Base-by-base conservation (phyloP, 2,888 invertebrate genomes). In the Pyrochroa serraticornis region DNA sequence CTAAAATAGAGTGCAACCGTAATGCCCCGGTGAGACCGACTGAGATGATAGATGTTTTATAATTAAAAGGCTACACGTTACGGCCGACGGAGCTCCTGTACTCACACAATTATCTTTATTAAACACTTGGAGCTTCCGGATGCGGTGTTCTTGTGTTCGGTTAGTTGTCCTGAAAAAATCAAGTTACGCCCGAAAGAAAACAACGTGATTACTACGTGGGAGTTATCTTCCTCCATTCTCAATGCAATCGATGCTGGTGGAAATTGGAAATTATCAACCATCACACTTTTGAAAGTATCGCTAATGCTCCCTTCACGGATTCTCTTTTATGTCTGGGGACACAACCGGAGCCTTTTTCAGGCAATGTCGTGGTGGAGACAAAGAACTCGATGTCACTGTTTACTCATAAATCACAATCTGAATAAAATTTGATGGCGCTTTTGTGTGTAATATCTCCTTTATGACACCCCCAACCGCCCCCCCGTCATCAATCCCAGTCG, bases 401-500 rank as follows among this genome's bases (percentile, higher is more conserved):
- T 49, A 53, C 47, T 34, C 63, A 65, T 66, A 66, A 66, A 66
- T 66, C 64, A 64, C 58, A 63, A 63, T 66, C 60, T 60, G 62
- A 60, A 63, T 62, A 61, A 64, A 64, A 63, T 61, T 60, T 62
- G 64, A 63, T 61, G 60, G 59, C 59, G 56, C 60, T 64, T 60
- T 64, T 64, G 64, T 63, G 59, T 63, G 58, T 64, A 64, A 63
- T 64, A 61, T 66, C 60, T 63, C 63, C 54, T 63, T 64, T 62
- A 59, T 60, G 60, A 60, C 58, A 64, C 59, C 63, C 62, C 60
- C 52, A 58, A 64, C 67, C 67, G 42, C 57, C 58, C 58, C 51
- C 60, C 65, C 60, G 59, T 66, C 69, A 69, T 69, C 68, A 69
- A 70, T 70, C 66, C 68, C 63, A 67, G 62, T 68, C 70, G 66